These are phyloP conservation scores for Grallaria varia DNA, from an alignment of 2,113 vertebrate genomes.

Conservation along the genomic window DNA sequence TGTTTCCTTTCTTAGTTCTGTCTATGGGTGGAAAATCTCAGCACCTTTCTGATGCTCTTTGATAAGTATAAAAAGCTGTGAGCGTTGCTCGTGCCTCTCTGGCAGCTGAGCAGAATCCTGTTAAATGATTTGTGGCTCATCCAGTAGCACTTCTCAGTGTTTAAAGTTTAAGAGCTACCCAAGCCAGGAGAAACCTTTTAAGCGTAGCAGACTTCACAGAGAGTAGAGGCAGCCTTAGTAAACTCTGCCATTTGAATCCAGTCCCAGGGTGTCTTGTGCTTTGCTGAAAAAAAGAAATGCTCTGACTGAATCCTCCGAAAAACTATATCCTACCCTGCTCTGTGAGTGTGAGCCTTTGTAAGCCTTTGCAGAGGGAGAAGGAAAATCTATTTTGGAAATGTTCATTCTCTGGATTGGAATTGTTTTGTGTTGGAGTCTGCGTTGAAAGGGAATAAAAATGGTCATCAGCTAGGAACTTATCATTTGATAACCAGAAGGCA, in stretches of 20 bases:
- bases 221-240: not conserved
- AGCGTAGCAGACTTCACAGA: not conserved
- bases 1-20: not conserved
- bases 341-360: not conserved
- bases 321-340: not conserved
- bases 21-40: not conserved
- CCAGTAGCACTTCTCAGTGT: not conserved
- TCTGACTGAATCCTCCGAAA: not conserved
- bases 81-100: not conserved
- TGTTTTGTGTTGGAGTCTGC: not conserved
- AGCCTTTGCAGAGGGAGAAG: not conserved
- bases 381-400: not conserved
- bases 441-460: not conserved
- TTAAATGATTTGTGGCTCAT: slow-evolving; percentile 25
- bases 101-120: not conserved
- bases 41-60: not conserved
- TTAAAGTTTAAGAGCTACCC: not conserved
- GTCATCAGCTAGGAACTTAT: slow-evolving; percentile 42
- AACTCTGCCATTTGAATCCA: not conserved
- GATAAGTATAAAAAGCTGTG: not conserved
- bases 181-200: not conserved
- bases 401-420: not conserved
- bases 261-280: not conserved
- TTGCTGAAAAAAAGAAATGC: not conserved
- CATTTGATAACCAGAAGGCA: slow-evolving; percentile 59